Conservation (phyloP, 2,888 invertebrate species). For the Drosophila siamana region DNA sequence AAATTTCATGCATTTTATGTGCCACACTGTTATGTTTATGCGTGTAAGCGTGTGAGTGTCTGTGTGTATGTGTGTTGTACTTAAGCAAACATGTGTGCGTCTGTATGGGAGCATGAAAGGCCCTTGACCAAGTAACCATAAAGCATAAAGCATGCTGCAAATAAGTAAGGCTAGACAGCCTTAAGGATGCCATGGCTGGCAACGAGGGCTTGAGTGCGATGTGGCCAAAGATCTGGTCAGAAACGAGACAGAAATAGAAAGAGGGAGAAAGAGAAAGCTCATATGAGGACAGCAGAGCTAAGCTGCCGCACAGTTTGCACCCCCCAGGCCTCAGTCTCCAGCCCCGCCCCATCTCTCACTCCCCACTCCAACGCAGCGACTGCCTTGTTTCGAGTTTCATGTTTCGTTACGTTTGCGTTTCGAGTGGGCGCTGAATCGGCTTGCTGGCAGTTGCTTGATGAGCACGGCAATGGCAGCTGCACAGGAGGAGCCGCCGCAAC, state of each 20-base stretch:
- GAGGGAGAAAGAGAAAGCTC: constrained; percentile 9
- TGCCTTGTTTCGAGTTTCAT: constrained; percentile 66
- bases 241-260: constrained; percentile 17
- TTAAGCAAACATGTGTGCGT: constrained; percentile 53
- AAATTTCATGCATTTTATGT: constrained; percentile 76
- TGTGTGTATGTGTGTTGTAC: constrained; percentile 38
- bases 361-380: constrained; percentile 5
- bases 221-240: constrained; percentile 35
- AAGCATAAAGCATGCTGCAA: constrained; percentile 79
- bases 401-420: constrained; percentile 77
- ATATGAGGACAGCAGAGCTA: constrained; percentile 30
- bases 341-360: not conserved
- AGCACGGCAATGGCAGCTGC: not conserved
- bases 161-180: constrained; percentile 78
- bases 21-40: constrained; percentile 18
- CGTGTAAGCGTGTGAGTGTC: constrained; percentile 25
- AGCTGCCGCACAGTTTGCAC: constrained; percentile 10
- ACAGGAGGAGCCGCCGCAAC: not conserved
- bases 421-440: constrained; percentile 55
- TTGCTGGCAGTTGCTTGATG: constrained; percentile 11
- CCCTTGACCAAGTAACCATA: constrained; percentile 82
- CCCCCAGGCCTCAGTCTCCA: not conserved
- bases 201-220: not conserved
- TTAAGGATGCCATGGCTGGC: constrained; percentile 45
- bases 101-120: constrained; percentile 64